Evolutionary conservation across 2,113 vertebrate genomes (phyloP), one percentile per base, ranked within the genome.

Genomic region (Hemibates koningsi): DNA sequence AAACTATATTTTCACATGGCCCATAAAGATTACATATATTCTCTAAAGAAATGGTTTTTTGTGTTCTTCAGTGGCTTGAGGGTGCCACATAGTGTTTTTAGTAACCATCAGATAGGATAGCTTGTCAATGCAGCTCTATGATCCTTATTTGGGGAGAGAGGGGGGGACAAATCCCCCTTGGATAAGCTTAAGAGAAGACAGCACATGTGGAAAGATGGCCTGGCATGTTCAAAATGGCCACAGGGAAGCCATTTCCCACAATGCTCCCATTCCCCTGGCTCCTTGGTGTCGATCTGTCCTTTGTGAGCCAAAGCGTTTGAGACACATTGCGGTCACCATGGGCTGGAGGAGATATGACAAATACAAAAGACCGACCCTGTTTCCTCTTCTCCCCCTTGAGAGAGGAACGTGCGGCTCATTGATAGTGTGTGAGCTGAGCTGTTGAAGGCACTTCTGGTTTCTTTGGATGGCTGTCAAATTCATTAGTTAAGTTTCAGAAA

Each of bases 241-340:
- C 89, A 17, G 92, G 93, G 90, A 89, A 71, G 81, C 87, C 89
- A 93, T 93, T 90, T 91, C 92, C 92, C 92, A 91, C 90, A 90
- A 89, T 88, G 88, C 90, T 71, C 34, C 81, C 80, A 63, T 91
- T 91, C 93, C 91, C 82, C 54, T 71, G 93, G 89, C 88, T 89
- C 90, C 78, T 45, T n/a, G 66, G 89, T 93, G 92, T 90, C 88
- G 91, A 94, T 91, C 89, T 88, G 92, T 94, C 88, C 92, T 93
- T 91, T 94, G 90, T 95, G 94, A 95, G 93, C 89, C 90, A 95
- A 91, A 93, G 94, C 81, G 83, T 93, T 88, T 93, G 61, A 89
- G 94, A 94, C 95, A 94, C 92, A 95, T 95, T 93, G 94, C 93
- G 93, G 95, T 95, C 93, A 93, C 88, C 83, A 27, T 89, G 89